Base-by-base conservation (phyloP, 2,113 vertebrate genomes). In the Eulemur macaco region DNA sequence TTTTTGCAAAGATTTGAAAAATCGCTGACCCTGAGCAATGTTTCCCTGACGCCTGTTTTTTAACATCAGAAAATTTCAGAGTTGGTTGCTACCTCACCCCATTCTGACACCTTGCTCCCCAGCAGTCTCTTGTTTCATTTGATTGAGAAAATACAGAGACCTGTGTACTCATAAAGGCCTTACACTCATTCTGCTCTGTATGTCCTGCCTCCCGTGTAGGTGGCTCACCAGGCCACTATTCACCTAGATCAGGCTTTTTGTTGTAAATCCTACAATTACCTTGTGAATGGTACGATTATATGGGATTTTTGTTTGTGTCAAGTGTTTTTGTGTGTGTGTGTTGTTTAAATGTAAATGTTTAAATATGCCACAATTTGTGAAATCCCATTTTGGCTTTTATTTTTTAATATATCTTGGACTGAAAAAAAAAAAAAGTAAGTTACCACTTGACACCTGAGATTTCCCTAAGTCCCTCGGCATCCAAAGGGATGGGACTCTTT, bases 261-360 rank as follows among this genome's bases (percentile, higher is more conserved):
- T 71, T n/a, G 1, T 66, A 88, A 95, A 77, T 74, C 93, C 66
- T 90, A 8, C 89, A 86, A 95, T 96, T 94, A 89, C 18, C 27
- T 60, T 78, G 27, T 37, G 34, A 87, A 81, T 11, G 42, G 39
- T 68, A 78, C 47, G 86, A 76, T 88, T 78, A 39, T 4, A 50
- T 78, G 42, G 17, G 25, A 76, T 82, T 89, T 73, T 52, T 76
- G 58, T 58, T 27, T 73, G 42, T 76, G 12, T 58, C 81, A 31
- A 31, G 21, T 95, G 6, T 80, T 88, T 84, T 96, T 56, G 20
- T 56, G 17, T 54, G 17, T 56, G 52, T 73, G 34, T 85, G 83
- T 78, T 80, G 68, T 73, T 96, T 77, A 84, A 92, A 71, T 54
- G 27, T 94, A 89, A 83, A 81, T 86, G 86, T 64, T 92, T 93